phyloP scores from a whole-genome alignment of 2,113 vertebrate genomes.

The Salvelinus alpinus region DNA sequence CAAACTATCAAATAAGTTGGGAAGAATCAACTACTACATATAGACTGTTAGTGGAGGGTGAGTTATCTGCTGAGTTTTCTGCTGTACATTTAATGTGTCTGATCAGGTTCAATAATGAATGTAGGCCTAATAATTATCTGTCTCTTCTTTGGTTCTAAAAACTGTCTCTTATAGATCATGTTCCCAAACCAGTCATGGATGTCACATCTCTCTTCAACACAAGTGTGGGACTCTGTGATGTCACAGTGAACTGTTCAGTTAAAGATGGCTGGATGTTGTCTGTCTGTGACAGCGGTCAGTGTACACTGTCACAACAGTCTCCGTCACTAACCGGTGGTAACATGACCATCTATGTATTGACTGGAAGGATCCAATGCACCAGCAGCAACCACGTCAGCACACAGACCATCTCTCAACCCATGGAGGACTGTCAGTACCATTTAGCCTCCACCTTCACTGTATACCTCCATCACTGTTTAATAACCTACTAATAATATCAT shows the following conservation, averaged over 20 bases:
- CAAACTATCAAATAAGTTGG: too few species aligned
- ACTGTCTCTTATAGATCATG: conserved; percentile 4
- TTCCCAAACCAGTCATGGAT: conserved; percentile 31
- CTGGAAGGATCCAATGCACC: too few species aligned
- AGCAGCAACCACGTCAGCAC: too few species aligned
- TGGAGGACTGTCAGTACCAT: too few species aligned
- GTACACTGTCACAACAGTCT: not conserved
- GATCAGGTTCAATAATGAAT: too few species aligned
- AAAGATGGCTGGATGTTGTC: conserved; percentile 9
- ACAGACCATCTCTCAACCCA: too few species aligned
- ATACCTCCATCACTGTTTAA: too few species aligned
- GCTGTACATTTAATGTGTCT: too few species aligned
- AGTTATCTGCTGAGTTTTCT: conserved; percentile 13
- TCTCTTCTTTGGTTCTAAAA: not conserved
- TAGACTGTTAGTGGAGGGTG: conserved; percentile 57
- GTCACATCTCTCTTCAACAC: conserved; percentile 9
- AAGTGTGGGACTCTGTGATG: conserved; percentile 23
- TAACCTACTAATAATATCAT: too few species aligned
- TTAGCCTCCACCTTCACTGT: too few species aligned
- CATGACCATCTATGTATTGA: too few species aligned
- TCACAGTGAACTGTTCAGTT: conserved; percentile 60
- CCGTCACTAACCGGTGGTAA: conserved; percentile 21
- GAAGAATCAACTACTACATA: too few species aligned
- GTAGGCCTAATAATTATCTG: not conserved
- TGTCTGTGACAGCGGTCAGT: conserved; percentile 34